Base-by-base conservation (phyloP, 2,797 vertebrate species). In the Argentina silus region DNA sequence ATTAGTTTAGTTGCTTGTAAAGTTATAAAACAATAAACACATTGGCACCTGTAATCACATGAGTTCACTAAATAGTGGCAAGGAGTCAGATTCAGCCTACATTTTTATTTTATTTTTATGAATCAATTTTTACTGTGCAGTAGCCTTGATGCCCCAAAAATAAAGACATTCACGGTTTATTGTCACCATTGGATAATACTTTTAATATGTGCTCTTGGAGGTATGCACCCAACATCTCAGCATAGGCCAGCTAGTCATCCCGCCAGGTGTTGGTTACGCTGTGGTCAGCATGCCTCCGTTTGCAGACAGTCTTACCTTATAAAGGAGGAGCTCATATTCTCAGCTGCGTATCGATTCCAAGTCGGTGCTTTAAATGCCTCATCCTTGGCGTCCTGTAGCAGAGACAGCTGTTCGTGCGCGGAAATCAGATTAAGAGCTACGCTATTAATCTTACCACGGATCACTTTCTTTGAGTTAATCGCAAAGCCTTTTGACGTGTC, bases 271-370 rank as follows among this genome's bases (percentile, higher is more conserved):
- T 78, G 70, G 81, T 91, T 92, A 89, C 75, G 9, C 85, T 44
- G 77, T 72, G 77, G 89, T 95, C 94, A 95, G 93, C 93, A 92
- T 89, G 92, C 87, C 81, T 84, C 77, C 57, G 10, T 76, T 59
- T 74, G 62, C 80, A 75, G 85, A 82, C 78, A 74, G 79, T 70
- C 78, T 78, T 93, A 91, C 83, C 93, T 94, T 94, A 94, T 91
- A 93, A 93, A 87, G 94, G 91, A 90, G 21, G 83, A 83, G 90
- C 88, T 91, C 91, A 89, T 92, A 92, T 94, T 93, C 90, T 92
- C 87, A 83, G 91, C 92, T 90, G 91, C 83, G 86, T 93, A 86
- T 94, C 91, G 85, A 92, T 94, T 93, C 90, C 91, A 92, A 89
- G 89, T 83, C 81, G 75, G 88, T 53, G 85, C 87, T 90, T 89